Percentiles rank a stretch among this genome's conserved stretches.
Conservation (phyloP, 2,113 vertebrate species). For the Sebastes fasciatus region DNA sequence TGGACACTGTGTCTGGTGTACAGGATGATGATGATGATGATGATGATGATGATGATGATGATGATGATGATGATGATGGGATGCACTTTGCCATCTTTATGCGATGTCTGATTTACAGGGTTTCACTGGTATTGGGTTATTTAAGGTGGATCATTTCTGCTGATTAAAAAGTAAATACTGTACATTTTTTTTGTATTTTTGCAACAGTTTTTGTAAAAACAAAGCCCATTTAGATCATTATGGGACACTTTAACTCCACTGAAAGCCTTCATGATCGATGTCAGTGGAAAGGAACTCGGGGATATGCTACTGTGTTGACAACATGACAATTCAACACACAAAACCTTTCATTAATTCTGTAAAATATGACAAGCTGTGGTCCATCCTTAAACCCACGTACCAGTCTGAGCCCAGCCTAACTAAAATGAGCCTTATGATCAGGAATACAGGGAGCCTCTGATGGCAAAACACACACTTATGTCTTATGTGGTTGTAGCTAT, state of each 20-base stretch:
- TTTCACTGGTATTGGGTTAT: neutral
- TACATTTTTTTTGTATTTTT: neutral
- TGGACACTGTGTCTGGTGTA: neutral
- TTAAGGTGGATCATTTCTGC: neutral
- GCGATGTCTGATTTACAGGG: constrained; percentile 15
- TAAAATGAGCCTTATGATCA: constrained; percentile 50
- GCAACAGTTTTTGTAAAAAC: neutral
- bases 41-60: constrained; percentile 15
- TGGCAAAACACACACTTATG: constrained; percentile 15
- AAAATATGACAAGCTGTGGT: neutral
- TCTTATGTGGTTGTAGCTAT: constrained; percentile 22
- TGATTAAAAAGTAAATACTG: neutral
- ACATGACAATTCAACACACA: neutral
- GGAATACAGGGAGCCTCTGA: constrained; percentile 62
- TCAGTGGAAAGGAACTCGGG: neutral
- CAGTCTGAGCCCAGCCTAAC: neutral
- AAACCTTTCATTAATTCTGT: neutral
- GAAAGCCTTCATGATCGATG: constrained; percentile 12
- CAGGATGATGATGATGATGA: constrained; percentile 1
- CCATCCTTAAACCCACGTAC: neutral
- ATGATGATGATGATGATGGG: constrained; percentile 25
- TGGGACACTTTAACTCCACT: neutral
- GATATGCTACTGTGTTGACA: neutral
- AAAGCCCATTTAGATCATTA: neutral
- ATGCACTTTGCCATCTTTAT: constrained; percentile 46